Evolutionary conservation across 2,888 invertebrate genomes (phyloP).

Genomic region (Heterodera filipjevi): DNA sequence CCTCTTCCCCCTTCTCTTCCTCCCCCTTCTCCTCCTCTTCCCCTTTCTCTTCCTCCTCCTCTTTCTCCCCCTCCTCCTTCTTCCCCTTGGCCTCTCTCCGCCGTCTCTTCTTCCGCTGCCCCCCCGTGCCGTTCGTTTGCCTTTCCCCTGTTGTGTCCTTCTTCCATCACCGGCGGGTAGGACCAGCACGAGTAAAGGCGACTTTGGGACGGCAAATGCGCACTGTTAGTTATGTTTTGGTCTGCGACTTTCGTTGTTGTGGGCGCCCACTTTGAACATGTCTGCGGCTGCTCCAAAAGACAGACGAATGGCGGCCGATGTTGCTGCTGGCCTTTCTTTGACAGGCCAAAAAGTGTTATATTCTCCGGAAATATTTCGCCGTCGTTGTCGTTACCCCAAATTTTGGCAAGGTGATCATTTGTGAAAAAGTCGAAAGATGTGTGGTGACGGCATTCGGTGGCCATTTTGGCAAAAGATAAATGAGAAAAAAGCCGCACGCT

Average conservation of each 20-base stretch:
- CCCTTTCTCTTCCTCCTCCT: constrained; percentile 6
- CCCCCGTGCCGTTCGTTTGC: not conserved
- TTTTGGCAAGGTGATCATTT: constrained; percentile 19
- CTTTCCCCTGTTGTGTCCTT: not conserved
- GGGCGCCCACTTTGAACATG: not conserved
- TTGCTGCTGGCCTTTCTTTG: not conserved
- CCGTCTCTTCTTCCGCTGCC: not conserved
- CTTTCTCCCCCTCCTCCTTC: not conserved
- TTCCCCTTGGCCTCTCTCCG: not conserved
- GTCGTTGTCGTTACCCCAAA: not conserved
- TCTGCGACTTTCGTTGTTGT: not conserved
- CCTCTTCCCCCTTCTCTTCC: not conserved
- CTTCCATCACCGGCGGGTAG: not conserved
- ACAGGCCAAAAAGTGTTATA: not conserved
- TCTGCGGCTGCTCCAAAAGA: not conserved
- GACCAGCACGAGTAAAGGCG: constrained; percentile 27
- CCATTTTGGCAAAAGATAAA: not conserved
- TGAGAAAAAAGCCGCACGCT: not conserved
- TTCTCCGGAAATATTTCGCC: not conserved
- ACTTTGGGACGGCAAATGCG: constrained; percentile 20
- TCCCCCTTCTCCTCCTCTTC: not conserved
- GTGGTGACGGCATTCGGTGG: constrained; percentile 11
- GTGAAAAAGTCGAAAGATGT: constrained; percentile 15
- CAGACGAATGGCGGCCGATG: not conserved
- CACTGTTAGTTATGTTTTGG: not conserved